Evolutionary conservation across 2,113 vertebrate genomes (phyloP).

Genomic region (Sander vitreus): DNA sequence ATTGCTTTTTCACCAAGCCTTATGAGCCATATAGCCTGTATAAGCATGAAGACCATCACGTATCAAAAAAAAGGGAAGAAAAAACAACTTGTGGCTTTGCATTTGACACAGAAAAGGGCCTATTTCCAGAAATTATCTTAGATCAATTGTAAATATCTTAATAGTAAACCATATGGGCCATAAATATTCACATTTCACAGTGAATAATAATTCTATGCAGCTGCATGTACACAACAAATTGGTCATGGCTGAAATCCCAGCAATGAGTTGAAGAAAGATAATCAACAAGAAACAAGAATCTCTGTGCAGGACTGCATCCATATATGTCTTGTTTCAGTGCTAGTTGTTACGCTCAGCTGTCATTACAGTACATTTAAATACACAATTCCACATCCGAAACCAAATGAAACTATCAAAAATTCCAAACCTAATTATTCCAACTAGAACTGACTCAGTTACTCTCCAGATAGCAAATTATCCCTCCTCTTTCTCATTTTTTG

Average conservation of each 20-base stretch:
- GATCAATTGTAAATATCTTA: conserved; percentile 5
- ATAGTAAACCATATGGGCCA: not conserved
- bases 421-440: conserved; percentile 22
- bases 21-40: no score
- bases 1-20: no score
- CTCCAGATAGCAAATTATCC: conserved; percentile 33
- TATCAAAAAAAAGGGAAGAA: not conserved
- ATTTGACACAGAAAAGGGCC: not conserved
- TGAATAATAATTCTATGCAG: conserved; percentile 19
- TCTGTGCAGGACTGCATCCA: conserved; percentile 4
- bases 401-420: conserved; percentile 34
- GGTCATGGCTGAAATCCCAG: not conserved
- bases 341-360: conserved; percentile 9
- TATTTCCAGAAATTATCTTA: not conserved
- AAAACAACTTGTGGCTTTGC: not conserved
- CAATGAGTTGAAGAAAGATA: not conserved
- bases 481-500: not conserved
- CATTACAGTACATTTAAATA: conserved; percentile 20
- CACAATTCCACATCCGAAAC: conserved; percentile 13
- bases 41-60: not conserved
- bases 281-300: not conserved
- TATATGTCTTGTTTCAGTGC: conserved; percentile 18
- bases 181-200: conserved; percentile 38
- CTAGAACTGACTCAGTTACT: conserved; percentile 20
- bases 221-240: conserved; percentile 15